Evolutionary conservation across 2,113 vertebrate genomes (phyloP), one percentile per base, ranked within the genome.

Genomic region (Castor canadensis): DNA sequence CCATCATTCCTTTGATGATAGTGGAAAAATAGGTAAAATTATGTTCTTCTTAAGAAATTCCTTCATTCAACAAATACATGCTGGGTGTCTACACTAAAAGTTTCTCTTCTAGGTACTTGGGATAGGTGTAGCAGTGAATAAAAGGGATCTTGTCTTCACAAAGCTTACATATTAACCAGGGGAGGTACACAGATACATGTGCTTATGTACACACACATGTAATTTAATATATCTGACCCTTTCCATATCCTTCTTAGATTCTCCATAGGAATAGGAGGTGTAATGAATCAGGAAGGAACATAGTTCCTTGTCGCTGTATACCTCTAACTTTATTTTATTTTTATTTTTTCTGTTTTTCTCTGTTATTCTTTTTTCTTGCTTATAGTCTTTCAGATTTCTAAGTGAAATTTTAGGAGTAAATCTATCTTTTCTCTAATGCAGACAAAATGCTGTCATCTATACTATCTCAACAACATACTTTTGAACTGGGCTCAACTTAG

Each of bases 401-500:
- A 76, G 24, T 12, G 69, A 91, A 87, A 92, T 45, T 80, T 69
- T 67, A 40, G 26, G 79, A 90, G 40, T n/a, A 86, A 95, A 88
- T 49, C 43, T 90, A 93, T 49, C 62, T 84, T 73, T 62, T 62
- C 69, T 79, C 69, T 64, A 91, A 94, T 93, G 73, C 67, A 82
- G 45, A 83, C 19, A 75, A 49, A 87, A 26, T 8, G 11, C 47
- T 35, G 49, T 28, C 32, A 64, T 71, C 77, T 24, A 71, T 90
- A 81, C 47, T 76, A 28, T 69, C 8, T 64, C 47, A 83, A 80
- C 1, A 75, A 52, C 58, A 80, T 45, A 67, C 69, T 62, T 97
- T 71, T 84, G 79, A 94, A 60, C 58, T 66, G 86, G 73, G 75
- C 94, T 97, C 71, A 35, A 54, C 45, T 75, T 94, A 45, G 77